Evolutionary conservation across 2,797 vertebrate species (phyloP), one percentile per base, ranked within the genome.

Genomic region (Ibycter americanus): DNA sequence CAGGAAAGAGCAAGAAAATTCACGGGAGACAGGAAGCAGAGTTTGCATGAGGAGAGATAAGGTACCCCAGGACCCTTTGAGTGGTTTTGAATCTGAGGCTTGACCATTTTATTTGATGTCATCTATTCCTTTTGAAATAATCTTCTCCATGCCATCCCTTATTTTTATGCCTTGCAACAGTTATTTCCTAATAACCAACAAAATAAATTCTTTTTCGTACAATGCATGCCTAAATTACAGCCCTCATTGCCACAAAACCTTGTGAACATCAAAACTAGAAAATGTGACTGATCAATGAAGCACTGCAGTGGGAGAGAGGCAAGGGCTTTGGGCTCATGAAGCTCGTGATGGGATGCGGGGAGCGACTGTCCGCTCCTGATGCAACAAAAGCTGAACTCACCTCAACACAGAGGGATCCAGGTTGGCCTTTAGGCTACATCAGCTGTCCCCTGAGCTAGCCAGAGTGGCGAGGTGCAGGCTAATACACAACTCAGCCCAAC

Each of bases 291-390:
- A 61, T 51, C 40, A 32, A 9, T 11, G 52, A 78, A 56, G 12
- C 15, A 11, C 29, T 31, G 51, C 22, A 38, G 17, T 12, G 10
- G 29, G n/a, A 61, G 47, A 20, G 3, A 46, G 34, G 12, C 19
- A 46, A 2, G 7, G 51, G 8, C 9, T 65, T 58, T 47, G 23
- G 5, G 5, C 26, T 63, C 3, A 2, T 18, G 21, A 58, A 34
- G 16, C 6, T 78, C 0, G 0, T 29, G 56, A 40, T 7, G 5
- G 31, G 61, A 76, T 73, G 21, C 21, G 15, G 14, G 14, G 15
- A 81, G 26, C n/a, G 26, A 54, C n/a, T 21, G 11, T 19, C 21
- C 20, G 23, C 40, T 79, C 42, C 29, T 32, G 11, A 29, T 9
- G 18, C n/a, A 91, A 20, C 0, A 3, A n/a, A 66, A 70, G 29